A percentile compares a stretch with the other conserved stretches of the same genome.
Conservation (phyloP, 2,797 vertebrate genomes). For the Carduelis carduelis region DNA sequence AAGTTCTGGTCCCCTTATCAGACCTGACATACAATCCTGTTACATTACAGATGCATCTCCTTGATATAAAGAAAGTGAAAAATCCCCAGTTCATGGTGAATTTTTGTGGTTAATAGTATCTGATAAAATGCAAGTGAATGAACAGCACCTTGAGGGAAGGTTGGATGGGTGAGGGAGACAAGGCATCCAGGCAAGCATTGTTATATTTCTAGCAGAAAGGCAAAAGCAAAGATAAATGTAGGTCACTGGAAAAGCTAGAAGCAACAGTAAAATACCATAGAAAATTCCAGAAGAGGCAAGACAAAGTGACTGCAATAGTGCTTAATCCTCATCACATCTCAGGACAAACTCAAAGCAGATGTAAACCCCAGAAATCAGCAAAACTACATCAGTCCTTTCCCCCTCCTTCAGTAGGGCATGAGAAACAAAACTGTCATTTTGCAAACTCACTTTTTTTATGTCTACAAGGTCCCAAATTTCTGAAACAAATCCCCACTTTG, state of each 20-base stretch:
- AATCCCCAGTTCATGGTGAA: not conserved
- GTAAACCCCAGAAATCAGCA: not conserved
- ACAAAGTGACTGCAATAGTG: not conserved
- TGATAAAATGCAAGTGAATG: slow-evolving; percentile 8
- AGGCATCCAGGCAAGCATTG: not conserved
- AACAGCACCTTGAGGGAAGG: slow-evolving; percentile 1
- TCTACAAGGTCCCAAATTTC: not conserved
- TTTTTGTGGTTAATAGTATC: slow-evolving; percentile 16
- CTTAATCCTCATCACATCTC: not conserved
- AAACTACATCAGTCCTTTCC: not conserved
- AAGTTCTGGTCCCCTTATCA: slow-evolving; percentile 5
- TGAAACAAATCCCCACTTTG: not conserved
- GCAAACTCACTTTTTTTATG: not conserved
- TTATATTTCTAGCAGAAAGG: not conserved
- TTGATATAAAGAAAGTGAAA: slow-evolving; percentile 25
- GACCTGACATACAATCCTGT: not conserved
- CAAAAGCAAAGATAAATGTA: not conserved
- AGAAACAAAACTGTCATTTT: not conserved
- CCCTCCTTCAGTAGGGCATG: not conserved
- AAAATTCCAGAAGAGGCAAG: not conserved
- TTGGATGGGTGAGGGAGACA: not conserved
- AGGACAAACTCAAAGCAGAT: not conserved
- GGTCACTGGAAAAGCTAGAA: not conserved
- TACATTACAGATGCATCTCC: not conserved
- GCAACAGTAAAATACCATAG: not conserved